A percentile compares a stretch with the other conserved stretches of the same genome.
Evolutionary conservation across 1,140 invertebrate genomes (phyloP).

Genomic region (Chionoecetes opilio): DNA sequence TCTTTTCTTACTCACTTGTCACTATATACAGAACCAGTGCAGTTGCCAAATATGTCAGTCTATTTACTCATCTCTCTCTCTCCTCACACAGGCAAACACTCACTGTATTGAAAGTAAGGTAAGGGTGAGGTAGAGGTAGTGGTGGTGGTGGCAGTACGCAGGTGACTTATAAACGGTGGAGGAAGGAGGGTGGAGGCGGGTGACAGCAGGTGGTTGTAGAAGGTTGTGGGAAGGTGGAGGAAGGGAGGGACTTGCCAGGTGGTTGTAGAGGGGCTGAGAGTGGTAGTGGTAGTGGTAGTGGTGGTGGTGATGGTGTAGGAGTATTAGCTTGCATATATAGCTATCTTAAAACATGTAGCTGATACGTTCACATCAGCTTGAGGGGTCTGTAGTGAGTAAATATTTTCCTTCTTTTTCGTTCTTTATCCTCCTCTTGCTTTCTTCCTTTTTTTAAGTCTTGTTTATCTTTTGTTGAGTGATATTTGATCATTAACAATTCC

Average conservation of each 20-base stretch:
- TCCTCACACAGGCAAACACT: not conserved
- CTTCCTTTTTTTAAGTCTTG: not conserved
- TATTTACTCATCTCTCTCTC: not conserved
- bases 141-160: not conserved
- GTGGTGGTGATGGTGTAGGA: not conserved
- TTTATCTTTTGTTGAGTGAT: too few species aligned
- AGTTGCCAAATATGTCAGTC: not conserved
- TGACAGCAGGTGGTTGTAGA: not conserved
- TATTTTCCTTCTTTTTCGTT: not conserved
- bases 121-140: not conserved
- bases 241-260: too few species aligned
- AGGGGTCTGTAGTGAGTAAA: too few species aligned
- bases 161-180: not conserved
- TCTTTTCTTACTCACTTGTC: too few species aligned
- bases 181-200: not conserved
- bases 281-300: not conserved
- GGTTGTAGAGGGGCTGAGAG: too few species aligned
- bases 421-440: not conserved
- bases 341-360: not conserved
- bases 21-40: not conserved
- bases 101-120: not conserved
- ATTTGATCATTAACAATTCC: too few species aligned
- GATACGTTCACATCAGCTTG: not conserved
- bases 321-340: too few species aligned
- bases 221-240: too few species aligned